Evolutionary conservation across 1,140 invertebrate genomes (phyloP).

Genomic region (Epicauta chinensis): DNA sequence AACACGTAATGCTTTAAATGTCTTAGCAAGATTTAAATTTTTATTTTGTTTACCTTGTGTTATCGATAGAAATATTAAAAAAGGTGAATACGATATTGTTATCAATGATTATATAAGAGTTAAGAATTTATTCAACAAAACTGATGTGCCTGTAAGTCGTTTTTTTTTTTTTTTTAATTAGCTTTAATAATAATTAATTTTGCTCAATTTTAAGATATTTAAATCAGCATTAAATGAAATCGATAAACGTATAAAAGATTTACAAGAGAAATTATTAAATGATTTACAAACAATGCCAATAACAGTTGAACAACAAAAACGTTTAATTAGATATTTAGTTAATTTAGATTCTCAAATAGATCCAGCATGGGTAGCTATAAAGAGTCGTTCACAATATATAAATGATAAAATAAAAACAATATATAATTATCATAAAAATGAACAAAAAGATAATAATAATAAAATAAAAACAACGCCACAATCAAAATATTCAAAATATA

Average conservation of each 20-base stretch:
- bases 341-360: constrained; percentile 71
- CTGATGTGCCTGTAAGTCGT: constrained; percentile 73
- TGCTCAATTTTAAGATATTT: constrained; percentile 54
- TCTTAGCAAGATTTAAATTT: constrained; percentile 85
- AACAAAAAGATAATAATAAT: constrained; percentile 38
- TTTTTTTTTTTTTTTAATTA: neutral
- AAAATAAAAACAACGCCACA: constrained; percentile 16
- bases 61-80: constrained; percentile 89
- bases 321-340: constrained; percentile 73
- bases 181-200: constrained; percentile 7
- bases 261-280: constrained; percentile 72
- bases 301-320: constrained; percentile 89
- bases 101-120: constrained; percentile 97
- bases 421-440: constrained; percentile 51
- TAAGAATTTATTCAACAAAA: constrained; percentile 93
- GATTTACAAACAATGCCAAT: constrained; percentile 84
- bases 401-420: constrained; percentile 57
- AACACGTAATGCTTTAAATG: constrained; percentile 88
- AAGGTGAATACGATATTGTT: constrained; percentile 93
- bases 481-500: constrained; percentile 38
- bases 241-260: constrained; percentile 75
- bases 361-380: constrained; percentile 90
- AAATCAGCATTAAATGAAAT: constrained; percentile 85
- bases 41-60: constrained; percentile 91
- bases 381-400: constrained; percentile 70